phyloP scores from a whole-genome alignment of 1,140 invertebrate species.

The Drosophila simulans region DNA sequence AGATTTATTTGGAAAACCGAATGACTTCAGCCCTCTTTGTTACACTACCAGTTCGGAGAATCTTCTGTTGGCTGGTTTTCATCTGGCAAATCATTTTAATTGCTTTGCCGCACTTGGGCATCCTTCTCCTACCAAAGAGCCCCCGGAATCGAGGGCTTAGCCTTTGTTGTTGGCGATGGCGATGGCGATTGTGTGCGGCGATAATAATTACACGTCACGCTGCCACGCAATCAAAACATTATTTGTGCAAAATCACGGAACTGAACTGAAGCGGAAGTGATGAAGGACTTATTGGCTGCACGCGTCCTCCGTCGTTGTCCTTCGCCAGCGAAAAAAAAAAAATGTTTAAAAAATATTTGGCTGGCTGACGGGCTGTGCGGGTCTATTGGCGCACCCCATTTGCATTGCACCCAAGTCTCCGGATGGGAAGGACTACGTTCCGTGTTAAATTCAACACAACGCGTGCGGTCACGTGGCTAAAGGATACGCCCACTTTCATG shows the following conservation, averaged over 20 bases:
- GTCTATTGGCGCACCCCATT: slow-evolving; percentile 41
- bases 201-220: slow-evolving; percentile 84
- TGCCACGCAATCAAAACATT: slow-evolving; percentile 84
- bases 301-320: slow-evolving; percentile 57
- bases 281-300: slow-evolving; percentile 84
- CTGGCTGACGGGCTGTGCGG: neutral
- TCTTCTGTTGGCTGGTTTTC: slow-evolving; percentile 23
- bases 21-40: neutral
- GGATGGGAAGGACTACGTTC: slow-evolving; percentile 24
- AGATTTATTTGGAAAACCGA: neutral
- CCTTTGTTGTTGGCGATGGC: slow-evolving; percentile 68
- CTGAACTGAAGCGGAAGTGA: slow-evolving; percentile 84
- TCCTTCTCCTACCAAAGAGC: slow-evolving; percentile 23
- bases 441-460: slow-evolving; percentile 79
- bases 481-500: slow-evolving; percentile 71
- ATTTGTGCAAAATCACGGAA: slow-evolving; percentile 84
- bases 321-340: slow-evolving; percentile 56
- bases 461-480: slow-evolving; percentile 75
- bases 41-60: slow-evolving; percentile 15
- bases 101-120: slow-evolving; percentile 49
- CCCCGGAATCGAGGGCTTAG: slow-evolving; percentile 17
- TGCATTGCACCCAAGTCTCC: slow-evolving; percentile 55
- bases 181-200: slow-evolving; percentile 72
- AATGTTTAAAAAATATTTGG: slow-evolving; percentile 70
- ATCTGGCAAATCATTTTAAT: slow-evolving; percentile 71